Percentiles rank a stretch among this genome's conserved stretches.
phyloP scores from a whole-genome alignment of 2,797 vertebrate genomes.

The Serranus cabrilla region DNA sequence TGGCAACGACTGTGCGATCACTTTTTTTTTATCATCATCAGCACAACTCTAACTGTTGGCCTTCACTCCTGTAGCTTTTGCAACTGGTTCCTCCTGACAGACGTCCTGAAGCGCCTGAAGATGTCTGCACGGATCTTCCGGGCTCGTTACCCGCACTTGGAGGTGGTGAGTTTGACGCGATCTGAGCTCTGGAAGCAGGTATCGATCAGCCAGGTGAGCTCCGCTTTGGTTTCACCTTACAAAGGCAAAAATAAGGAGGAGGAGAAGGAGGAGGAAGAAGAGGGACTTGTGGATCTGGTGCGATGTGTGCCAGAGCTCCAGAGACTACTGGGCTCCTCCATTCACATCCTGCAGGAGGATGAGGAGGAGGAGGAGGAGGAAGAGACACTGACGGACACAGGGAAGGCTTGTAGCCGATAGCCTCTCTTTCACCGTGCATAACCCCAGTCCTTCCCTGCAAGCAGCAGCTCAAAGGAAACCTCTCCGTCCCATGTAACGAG shows the following conservation, averaged over 20 bases:
- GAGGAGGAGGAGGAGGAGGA: conserved; percentile 69
- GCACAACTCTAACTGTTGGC: neutral
- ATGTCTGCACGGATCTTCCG: conserved; percentile 95
- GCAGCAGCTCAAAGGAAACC: conserved; percentile 79
- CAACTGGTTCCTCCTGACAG: conserved; percentile 97
- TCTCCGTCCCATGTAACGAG: conserved; percentile 70
- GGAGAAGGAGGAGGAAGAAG: conserved; percentile 57
- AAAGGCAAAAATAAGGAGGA: conserved; percentile 69
- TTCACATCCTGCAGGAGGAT: conserved; percentile 88
- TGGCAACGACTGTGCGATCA: no score
- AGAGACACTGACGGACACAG: conserved; percentile 45
- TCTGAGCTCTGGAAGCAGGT: conserved; percentile 93
- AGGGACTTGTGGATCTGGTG: conserved; percentile 92
- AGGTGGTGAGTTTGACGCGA: conserved; percentile 90
- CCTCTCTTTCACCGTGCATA: conserved; percentile 47
- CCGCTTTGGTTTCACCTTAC: conserved; percentile 75
- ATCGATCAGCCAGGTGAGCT: conserved; percentile 93
- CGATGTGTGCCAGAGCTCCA: conserved; percentile 94
- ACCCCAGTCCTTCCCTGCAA: conserved; percentile 57
- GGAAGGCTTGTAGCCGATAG: conserved; percentile 79
- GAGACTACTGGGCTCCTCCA: conserved; percentile 92
- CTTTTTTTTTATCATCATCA: no score
- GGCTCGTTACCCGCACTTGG: conserved; percentile 94
- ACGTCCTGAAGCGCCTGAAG: conserved; percentile 95
- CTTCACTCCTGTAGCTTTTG: conserved; percentile 87